Evolutionary conservation across 2,113 vertebrate genomes (phyloP), one percentile per base, ranked within the genome.

Genomic region (Syngnathus typhle): DNA sequence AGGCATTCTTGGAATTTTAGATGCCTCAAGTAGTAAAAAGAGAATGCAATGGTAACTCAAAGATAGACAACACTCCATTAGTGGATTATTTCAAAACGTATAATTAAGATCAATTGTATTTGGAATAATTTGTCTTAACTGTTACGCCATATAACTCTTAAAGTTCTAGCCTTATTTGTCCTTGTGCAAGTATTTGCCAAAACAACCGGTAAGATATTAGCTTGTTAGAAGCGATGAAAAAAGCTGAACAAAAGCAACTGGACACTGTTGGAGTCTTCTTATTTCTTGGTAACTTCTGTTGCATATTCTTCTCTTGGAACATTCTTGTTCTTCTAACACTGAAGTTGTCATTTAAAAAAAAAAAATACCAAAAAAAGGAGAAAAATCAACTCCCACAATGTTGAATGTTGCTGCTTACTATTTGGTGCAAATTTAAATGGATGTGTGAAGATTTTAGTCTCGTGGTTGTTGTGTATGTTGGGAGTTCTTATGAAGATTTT

Each of bases 1-100:
- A 47, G 27, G n/a, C 46, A 43, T 72, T 64, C n/a, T 49, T 19
- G 69, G 32, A 51, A 72, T 70, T 73, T 58, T 21, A 67, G 38
- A 54, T 55, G 27, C 38, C 74, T 59, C 37, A 27, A 58, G 72
- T 13, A 15, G 60, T 13, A 74, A 60, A 67, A 60, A 71, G 7
- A 19, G n/a, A 72, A 60, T 21, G 37, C 6, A 58, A 27, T 16
- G 15, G 13, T 36, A 36, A 58, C 27, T 36, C 27, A 7, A 36
- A 55, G 21, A 27, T 55, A 13, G 52, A 27, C 4, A 32, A 3
- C 27, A 32, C 27, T 32, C 27, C 27, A 32, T 54, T 54, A 12
- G 21, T 54, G 52, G 52, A 54, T 23, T 54, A 23, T 54, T 54
- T 54, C 8, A 23, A 54, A 23, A 54, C 12, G 10, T 23, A 8